Conservation (phyloP, 2,113 vertebrate species). For the Danionella cerebrum region DNA sequence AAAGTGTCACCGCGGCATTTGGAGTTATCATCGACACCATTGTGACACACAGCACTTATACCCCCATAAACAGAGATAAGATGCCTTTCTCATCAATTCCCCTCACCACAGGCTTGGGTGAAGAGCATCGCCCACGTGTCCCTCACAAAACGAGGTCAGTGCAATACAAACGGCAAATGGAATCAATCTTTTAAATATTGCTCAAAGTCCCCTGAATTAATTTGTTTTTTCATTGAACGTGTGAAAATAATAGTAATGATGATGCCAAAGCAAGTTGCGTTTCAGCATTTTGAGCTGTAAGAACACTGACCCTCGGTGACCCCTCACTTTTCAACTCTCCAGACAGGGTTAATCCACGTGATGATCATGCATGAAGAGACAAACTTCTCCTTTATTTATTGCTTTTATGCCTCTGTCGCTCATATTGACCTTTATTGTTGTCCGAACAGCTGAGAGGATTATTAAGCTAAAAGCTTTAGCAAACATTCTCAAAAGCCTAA, state of each 20-base stretch:
- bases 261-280: no score
- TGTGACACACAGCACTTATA: slow-evolving; percentile 57
- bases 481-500: slow-evolving; percentile 24
- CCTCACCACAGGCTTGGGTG: neutral
- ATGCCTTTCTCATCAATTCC: slow-evolving; percentile 48
- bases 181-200: neutral
- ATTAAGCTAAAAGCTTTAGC: slow-evolving; percentile 1
- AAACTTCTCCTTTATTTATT: neutral
- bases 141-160: neutral
- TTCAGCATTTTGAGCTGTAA: neutral
- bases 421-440: slow-evolving; percentile 9
- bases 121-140: neutral
- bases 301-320: slow-evolving; percentile 2
- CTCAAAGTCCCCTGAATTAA: neutral
- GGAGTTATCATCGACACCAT: slow-evolving; percentile 53
- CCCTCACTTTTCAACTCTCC: neutral
- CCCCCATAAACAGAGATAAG: slow-evolving; percentile 54
- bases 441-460: slow-evolving; percentile 12
- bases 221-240: no score
- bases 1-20: slow-evolving; percentile 36
- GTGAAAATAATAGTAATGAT: no score
- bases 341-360: slow-evolving; percentile 8
- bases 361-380: neutral
- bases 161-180: neutral
- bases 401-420: slow-evolving; percentile 8